A percentile compares a stretch with the other conserved stretches of the same genome.
Conservation (phyloP, 2,113 vertebrate genomes). For the Sinocyclocheilus rhinocerous region DNA sequence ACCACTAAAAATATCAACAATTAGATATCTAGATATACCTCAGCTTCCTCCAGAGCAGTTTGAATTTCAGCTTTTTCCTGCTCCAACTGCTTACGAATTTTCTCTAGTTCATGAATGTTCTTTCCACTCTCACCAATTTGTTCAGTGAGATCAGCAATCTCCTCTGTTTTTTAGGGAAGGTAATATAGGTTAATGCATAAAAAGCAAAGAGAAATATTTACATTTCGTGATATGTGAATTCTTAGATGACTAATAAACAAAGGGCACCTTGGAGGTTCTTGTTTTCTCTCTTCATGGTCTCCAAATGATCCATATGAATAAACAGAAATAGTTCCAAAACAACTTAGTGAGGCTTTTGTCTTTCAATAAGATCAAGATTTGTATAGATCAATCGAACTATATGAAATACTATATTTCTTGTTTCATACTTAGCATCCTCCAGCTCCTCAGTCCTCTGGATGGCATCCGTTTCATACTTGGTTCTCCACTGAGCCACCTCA, state of each 20-base stretch:
- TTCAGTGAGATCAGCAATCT: too few species aligned
- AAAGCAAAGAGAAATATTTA: too few species aligned
- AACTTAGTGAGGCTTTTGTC: too few species aligned
- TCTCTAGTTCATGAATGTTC: slow-evolving; percentile 6
- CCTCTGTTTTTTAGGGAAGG: too few species aligned
- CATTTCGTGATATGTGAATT: slow-evolving; percentile 49
- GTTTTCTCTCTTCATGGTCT: slow-evolving; percentile 80
- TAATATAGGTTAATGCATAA: too few species aligned
- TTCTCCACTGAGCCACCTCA: slow-evolving; percentile 79
- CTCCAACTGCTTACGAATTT: slow-evolving; percentile 59
- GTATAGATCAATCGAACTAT: too few species aligned
- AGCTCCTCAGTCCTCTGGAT: slow-evolving; percentile 72
- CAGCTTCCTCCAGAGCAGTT: slow-evolving; percentile 71
- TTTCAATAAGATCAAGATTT: too few species aligned
- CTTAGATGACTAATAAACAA: not conserved
- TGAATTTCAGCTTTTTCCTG: slow-evolving; percentile 62
- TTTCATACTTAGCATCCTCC: slow-evolving; percentile 73
- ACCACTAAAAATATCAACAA: not conserved
- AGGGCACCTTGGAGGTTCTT: slow-evolving; percentile 79
- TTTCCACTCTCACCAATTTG: not conserved
- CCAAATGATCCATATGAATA: slow-evolving; percentile 65
- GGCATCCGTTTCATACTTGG: slow-evolving; percentile 70
- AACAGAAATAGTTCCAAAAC: too few species aligned
- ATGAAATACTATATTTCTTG: too few species aligned
- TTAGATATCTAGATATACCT: slow-evolving; percentile 49